A percentile compares a stretch with the other conserved stretches of the same genome.
Conservation (phyloP, 2,797 vertebrate genomes). For the Tinamus major region DNA sequence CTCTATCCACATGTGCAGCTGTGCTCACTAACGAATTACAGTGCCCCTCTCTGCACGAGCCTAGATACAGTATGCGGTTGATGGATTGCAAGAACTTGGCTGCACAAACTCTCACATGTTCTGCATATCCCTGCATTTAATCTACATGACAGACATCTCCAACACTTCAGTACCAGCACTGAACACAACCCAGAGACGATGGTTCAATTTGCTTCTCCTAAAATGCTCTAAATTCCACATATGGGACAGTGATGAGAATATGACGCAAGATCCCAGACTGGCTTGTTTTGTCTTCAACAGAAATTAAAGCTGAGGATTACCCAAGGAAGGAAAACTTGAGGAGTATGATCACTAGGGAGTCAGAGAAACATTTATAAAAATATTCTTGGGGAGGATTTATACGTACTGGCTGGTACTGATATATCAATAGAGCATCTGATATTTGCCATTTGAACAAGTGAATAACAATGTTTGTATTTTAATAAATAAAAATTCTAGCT, state of each 20-base stretch:
- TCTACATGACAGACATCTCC: not conserved
- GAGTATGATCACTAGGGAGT: not conserved
- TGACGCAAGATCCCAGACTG: not conserved
- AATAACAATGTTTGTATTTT: not conserved
- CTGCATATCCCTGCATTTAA: not conserved
- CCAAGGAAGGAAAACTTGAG: not conserved
- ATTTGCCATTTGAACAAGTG: not conserved
- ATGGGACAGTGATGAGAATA: not conserved
- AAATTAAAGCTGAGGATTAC: not conserved
- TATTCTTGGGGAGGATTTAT: not conserved
- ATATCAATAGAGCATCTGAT: not conserved
- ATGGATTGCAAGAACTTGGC: not conserved
- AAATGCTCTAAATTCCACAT: not conserved
- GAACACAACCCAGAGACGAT: not conserved
- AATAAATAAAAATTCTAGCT: not conserved
- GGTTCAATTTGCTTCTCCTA: not conserved
- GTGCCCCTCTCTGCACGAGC: not conserved
- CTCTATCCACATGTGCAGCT: not conserved
- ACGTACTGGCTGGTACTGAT: not conserved
- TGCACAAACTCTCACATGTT: slow-evolving; percentile 13
- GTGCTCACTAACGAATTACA: not conserved
- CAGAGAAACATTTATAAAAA: not conserved
- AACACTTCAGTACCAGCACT: not conserved
- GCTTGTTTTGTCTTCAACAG: not conserved
- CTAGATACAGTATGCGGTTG: not conserved